These are phyloP conservation scores for Lytechinus pictus DNA, from an alignment of 35 echinoderm and acorn worm species.

Conservation along the genomic window DNA sequence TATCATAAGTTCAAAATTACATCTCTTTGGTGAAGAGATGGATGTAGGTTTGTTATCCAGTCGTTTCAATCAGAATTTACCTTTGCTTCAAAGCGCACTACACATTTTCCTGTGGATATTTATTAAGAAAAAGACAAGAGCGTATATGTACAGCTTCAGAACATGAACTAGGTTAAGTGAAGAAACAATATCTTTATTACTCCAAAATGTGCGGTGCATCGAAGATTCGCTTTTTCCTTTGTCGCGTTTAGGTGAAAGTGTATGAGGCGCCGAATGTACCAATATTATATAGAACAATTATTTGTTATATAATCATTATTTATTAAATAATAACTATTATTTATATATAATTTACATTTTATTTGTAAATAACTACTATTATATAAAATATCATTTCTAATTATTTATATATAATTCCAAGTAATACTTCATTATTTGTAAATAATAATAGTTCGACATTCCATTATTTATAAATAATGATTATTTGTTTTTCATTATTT, in stretches of 20 bases:
- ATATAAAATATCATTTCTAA: no score
- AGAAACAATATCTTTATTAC: neutral
- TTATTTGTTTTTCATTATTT: no score
- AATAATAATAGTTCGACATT: no score
- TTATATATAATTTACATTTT: no score
- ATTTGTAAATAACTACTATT: no score
- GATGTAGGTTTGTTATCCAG: neutral
- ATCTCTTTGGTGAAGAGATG: neutral
- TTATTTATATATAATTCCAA: no score
- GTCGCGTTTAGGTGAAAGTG: conserved; percentile 17
- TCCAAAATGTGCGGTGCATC: neutral
- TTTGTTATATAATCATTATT: no score
- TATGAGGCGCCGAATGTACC: no score
- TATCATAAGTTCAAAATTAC: neutral
- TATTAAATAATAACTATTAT: no score
- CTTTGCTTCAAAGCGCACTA: neutral
- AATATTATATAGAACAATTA: no score
- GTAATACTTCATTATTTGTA: no score
- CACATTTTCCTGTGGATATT: neutral
- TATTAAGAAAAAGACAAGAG: neutral
- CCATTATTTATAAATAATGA: no score
- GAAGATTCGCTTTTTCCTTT: neutral
- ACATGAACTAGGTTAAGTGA: conserved; percentile 12
- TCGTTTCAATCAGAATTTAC: neutral
- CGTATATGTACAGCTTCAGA: neutral